A percentile compares a stretch with the other conserved stretches of the same genome.
Evolutionary conservation across 2,797 vertebrate genomes (phyloP).

Genomic region (Lutra lutra): DNA sequence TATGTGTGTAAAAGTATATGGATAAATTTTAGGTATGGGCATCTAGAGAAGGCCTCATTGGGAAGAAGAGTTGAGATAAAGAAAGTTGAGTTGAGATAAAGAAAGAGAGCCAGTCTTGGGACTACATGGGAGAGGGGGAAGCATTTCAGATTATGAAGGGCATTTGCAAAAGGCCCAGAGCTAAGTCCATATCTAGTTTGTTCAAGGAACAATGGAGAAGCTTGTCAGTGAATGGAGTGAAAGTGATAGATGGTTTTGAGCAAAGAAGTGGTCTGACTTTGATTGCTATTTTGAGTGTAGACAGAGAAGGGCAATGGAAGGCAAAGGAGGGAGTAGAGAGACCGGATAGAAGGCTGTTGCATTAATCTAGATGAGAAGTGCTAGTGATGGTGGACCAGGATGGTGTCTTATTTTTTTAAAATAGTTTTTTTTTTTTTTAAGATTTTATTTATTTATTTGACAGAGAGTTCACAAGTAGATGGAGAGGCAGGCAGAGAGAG

Average conservation of each 20-base stretch:
- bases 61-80: neutral
- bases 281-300: neutral
- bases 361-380: neutral
- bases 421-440: no score
- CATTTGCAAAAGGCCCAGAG: neutral
- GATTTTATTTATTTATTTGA: no score
- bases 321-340: neutral
- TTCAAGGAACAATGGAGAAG: neutral
- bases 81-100: neutral
- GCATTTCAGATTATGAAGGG: neutral
- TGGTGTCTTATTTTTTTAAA: no score
- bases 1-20: neutral
- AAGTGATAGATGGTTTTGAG: neutral
- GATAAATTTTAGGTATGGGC: neutral
- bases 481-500: no score
- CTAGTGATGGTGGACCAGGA: neutral
- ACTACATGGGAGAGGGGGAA: accelerated
- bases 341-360: neutral
- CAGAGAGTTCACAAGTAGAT: no score
- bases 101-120: neutral
- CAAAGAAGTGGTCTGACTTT: neutral
- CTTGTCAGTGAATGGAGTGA: neutral
- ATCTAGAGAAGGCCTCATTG: neutral
- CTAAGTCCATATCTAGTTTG: neutral
- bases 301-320: neutral